Conservation (phyloP, 1,140 invertebrate genomes). For the Prorops nasuta region DNA sequence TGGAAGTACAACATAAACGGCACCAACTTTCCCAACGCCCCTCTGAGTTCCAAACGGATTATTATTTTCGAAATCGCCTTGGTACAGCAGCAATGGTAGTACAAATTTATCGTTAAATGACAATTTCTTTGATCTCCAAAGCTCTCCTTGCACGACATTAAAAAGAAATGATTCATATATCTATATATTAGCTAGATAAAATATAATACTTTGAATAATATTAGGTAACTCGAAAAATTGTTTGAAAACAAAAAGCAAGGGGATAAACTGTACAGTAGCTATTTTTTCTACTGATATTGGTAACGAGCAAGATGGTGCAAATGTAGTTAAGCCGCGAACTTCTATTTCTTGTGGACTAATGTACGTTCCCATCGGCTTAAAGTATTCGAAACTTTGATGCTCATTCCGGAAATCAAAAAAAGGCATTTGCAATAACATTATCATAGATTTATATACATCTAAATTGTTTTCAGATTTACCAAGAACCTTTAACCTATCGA, state of each 20-base stretch:
- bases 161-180: neutral
- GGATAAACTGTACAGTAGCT: slow-evolving; percentile 1
- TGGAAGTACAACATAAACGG: slow-evolving; percentile 25
- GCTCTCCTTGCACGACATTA: neutral
- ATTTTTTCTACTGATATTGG: neutral
- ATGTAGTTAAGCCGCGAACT: neutral
- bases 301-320: neutral
- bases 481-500: neutral
- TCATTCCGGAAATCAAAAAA: neutral
- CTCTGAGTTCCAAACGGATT: slow-evolving; percentile 24
- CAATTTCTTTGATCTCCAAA: neutral
- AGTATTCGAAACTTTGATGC: neutral
- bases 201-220: neutral
- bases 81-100: slow-evolving; percentile 3
- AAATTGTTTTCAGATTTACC: neutral
- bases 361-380: slow-evolving; percentile 1
- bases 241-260: neutral
- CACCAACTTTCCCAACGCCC: slow-evolving; percentile 29
- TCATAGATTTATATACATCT: neutral
- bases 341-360: slow-evolving; percentile 2
- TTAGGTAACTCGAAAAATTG: neutral
- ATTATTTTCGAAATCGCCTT: slow-evolving; percentile 23
- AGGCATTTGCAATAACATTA: neutral
- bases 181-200: neutral
- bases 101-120: neutral